Conservation (phyloP, 2,888 invertebrate genomes). For the Drosophila histrio region DNA sequence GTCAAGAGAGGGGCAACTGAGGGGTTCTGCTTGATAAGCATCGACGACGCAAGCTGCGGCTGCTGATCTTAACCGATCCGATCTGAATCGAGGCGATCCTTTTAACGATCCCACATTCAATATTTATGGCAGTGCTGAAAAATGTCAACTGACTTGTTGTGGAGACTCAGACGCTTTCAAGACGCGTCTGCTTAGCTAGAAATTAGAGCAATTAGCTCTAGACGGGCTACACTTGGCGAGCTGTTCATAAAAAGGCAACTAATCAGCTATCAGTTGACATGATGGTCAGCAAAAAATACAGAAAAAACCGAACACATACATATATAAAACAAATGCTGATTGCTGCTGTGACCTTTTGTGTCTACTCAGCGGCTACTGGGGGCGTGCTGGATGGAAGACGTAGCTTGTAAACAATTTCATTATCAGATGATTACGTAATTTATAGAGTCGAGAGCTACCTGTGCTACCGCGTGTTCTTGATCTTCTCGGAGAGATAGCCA, state of each 20-base stretch:
- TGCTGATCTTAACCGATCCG: slow-evolving; percentile 45
- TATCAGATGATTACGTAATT: slow-evolving; percentile 77
- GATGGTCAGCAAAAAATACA: slow-evolving; percentile 15
- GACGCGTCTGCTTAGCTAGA: slow-evolving; percentile 58
- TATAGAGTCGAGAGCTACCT: slow-evolving; percentile 62
- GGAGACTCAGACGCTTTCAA: slow-evolving; percentile 6
- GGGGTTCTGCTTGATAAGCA: slow-evolving; percentile 60
- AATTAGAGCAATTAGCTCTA: slow-evolving; percentile 75
- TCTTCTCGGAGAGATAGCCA: slow-evolving; percentile 46
- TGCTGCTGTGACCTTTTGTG: slow-evolving; percentile 52
- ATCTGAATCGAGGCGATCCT: slow-evolving; percentile 31
- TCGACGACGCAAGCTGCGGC: slow-evolving; percentile 66
- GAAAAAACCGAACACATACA: no score
- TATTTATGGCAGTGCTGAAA: slow-evolving; percentile 66
- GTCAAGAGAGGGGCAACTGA: slow-evolving; percentile 13
- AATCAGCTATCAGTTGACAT: slow-evolving; percentile 57
- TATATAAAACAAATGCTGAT: slow-evolving; percentile 24
- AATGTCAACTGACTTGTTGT: slow-evolving; percentile 27
- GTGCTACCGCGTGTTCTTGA: slow-evolving; percentile 48
- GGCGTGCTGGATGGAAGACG: slow-evolving; percentile 61
- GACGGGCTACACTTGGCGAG: slow-evolving; percentile 41
- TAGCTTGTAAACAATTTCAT: slow-evolving; percentile 76
- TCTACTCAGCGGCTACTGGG: slow-evolving; percentile 56
- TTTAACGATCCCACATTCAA: slow-evolving; percentile 48
- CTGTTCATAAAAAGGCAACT: slow-evolving; percentile 49